Evolutionary conservation across 2,797 vertebrate species (phyloP), one percentile per base, ranked within the genome.

Genomic region (Pachyuromys duprasi): DNA sequence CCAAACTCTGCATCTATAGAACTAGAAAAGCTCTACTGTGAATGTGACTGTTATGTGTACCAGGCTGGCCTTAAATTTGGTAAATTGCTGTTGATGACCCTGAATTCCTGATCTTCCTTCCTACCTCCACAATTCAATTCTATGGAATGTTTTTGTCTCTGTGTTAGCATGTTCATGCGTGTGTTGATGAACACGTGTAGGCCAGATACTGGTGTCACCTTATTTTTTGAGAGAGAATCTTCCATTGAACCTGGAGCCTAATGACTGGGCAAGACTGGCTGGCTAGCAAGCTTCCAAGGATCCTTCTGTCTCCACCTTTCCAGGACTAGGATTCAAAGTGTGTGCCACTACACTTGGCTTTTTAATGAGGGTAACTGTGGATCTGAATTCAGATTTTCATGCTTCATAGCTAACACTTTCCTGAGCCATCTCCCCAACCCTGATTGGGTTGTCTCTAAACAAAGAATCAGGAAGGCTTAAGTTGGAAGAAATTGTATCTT

Each of bases 401-500:
- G 8, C 8, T 74, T 60, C 53, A 60, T 11, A 2, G n/a, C 53
- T n/a, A 74, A 7, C 53, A 62, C 86, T 60, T 74, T 33, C 39
- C 6, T 74, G 53, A 60, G 86, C n/a, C 36, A 42, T 74, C 26
- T 87, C 45, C 60, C 57, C 42, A 63, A 24, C 39, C 14, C 60
- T 9, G 78, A 22, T 33, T 1, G 0, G 7, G 33, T 17, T 91
- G 26, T 70, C 49, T 84, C 45, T 82, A 42, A 63, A 89, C 28
- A n/a, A 15, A n/a, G 31, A 63, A 39, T 83, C 24, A 63, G 39
- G 80, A 94, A 89, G 53, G 14, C 67, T 70, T 84, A 60, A 92
- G 90, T 87, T 69, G 60, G 39, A 84, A 93, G 89, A 91, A 87
- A 67, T 79, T 70, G 7, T 84, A 39, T 88, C 36, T 83, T n/a